A percentile compares a stretch with the other conserved stretches of the same genome.
phyloP scores from a whole-genome alignment of 35 echinoderm and acorn worm species.

The Ophiothrix spiculata region DNA sequence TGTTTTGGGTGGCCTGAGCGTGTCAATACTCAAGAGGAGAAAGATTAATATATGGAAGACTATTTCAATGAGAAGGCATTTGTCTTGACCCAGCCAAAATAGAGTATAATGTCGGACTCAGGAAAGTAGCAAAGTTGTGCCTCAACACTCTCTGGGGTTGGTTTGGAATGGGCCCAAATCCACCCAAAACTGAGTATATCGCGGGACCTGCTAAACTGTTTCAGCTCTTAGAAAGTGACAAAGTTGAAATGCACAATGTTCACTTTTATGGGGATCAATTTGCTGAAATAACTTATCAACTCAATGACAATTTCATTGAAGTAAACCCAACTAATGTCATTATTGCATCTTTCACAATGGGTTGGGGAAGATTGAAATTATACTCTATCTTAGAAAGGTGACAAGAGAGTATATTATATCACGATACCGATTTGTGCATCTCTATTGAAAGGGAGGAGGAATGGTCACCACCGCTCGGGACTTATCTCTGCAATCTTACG shows the following conservation, averaged over 20 bases:
- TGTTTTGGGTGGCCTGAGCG: conserved; percentile 13
- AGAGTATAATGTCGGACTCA: conserved; percentile 12
- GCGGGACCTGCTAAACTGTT: background rate
- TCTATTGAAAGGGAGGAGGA: conserved; percentile 29
- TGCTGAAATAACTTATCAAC: background rate
- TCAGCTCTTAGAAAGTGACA: background rate
- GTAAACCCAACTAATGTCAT: conserved; percentile 44
- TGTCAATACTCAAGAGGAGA: conserved; percentile 1
- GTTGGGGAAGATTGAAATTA: conserved; percentile 55
- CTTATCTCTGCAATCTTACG: conserved; percentile 65
- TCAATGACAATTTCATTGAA: conserved; percentile 12
- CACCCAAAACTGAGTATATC: background rate
- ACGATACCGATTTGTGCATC: conserved; percentile 62
- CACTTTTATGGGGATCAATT: background rate
- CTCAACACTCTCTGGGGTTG: conserved; percentile 39
- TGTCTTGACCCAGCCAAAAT: conserved; percentile 17
- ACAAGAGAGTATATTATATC: conserved; percentile 48
- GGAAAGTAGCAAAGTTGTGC: conserved; percentile 27
- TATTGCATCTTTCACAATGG: conserved; percentile 55
- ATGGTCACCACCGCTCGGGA: conserved; percentile 27
- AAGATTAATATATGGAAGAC: conserved; percentile 18
- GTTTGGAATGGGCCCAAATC: conserved; percentile 20
- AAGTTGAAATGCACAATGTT: background rate
- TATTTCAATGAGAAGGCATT: conserved; percentile 32
- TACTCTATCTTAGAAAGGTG: conserved; percentile 47